Conservation (phyloP, 2,797 vertebrate species). For the Phaenicophaeus curvirostris region DNA sequence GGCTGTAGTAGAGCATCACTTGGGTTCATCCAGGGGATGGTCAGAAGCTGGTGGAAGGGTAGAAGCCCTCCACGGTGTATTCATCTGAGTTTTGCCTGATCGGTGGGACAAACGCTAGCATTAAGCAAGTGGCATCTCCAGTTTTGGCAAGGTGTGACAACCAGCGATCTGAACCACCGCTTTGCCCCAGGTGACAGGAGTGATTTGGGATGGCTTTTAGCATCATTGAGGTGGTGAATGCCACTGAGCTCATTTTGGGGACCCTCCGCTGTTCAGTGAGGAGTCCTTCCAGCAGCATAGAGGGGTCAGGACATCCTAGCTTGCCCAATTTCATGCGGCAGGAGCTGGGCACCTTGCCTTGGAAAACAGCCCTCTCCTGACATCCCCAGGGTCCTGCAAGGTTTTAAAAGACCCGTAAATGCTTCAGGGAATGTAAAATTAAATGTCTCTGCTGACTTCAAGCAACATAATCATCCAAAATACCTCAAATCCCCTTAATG, state of each 20-base stretch:
- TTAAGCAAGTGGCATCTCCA: background rate
- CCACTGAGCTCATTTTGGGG: rapidly evolving
- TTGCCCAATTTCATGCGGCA: rapidly evolving
- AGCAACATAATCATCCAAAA: background rate
- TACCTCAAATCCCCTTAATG: background rate
- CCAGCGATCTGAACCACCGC: background rate
- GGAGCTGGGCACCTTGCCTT: background rate
- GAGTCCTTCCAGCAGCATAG: background rate
- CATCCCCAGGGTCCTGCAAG: background rate
- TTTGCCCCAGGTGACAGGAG: background rate
- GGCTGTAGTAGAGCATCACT: rapidly evolving
- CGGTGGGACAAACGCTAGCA: background rate
- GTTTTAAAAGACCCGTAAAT: slow-evolving; percentile 40
- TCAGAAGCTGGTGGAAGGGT: background rate
- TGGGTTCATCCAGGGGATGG: background rate
- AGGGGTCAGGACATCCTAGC: rapidly evolving
- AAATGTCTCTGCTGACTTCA: background rate
- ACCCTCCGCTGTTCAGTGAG: background rate
- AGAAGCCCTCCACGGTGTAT: rapidly evolving
- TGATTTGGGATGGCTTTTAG: background rate
- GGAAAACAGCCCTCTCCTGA: background rate
- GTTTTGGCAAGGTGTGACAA: background rate
- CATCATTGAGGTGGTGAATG: rapidly evolving
- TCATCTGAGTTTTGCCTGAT: background rate
- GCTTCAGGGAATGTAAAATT: background rate